Conservation (phyloP, 2,113 vertebrate species). For the Mola mola region DNA sequence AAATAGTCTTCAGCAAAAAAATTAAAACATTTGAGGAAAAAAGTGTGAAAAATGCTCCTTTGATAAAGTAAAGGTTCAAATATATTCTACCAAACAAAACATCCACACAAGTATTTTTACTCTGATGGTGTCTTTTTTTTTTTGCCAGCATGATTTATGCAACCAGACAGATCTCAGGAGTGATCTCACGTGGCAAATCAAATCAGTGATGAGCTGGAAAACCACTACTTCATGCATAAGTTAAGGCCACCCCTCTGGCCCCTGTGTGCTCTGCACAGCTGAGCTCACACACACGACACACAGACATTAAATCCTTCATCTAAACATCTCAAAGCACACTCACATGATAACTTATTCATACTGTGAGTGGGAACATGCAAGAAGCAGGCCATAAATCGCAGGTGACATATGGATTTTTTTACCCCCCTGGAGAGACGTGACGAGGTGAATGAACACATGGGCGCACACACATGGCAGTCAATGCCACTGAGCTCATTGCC, state of each 20-base stretch:
- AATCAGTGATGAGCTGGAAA: conserved; percentile 64
- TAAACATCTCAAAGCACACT: conserved; percentile 22
- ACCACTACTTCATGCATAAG: conserved; percentile 61
- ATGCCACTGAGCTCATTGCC: conserved; percentile 49
- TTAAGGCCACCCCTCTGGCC: conserved; percentile 41
- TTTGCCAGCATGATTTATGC: conserved; percentile 2
- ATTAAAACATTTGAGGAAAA: no score
- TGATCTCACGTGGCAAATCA: conserved; percentile 46
- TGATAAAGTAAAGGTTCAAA: conserved; percentile 11
- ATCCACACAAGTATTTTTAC: conserved; percentile 26
- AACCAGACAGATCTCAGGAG: conserved; percentile 25
- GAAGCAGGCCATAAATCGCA: conserved; percentile 48
- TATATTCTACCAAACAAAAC: conserved; percentile 2
- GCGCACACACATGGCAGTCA: conserved; percentile 22
- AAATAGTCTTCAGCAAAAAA: no score
- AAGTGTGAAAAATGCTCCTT: no score
- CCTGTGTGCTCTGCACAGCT: conserved; percentile 35
- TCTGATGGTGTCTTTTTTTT: neutral
- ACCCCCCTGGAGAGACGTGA: conserved; percentile 25
- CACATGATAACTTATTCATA: conserved; percentile 59
- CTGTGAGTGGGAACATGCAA: conserved; percentile 25
- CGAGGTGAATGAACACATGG: conserved; percentile 18
- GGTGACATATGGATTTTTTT: conserved; percentile 58
- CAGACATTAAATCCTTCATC: conserved; percentile 26
- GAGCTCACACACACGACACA: conserved; percentile 30